Evolutionary conservation across 64 coral and sea anemone species (phyloP), one percentile per base, ranked within the genome.

Genomic region (Dendrophyllia cribrosa): DNA sequence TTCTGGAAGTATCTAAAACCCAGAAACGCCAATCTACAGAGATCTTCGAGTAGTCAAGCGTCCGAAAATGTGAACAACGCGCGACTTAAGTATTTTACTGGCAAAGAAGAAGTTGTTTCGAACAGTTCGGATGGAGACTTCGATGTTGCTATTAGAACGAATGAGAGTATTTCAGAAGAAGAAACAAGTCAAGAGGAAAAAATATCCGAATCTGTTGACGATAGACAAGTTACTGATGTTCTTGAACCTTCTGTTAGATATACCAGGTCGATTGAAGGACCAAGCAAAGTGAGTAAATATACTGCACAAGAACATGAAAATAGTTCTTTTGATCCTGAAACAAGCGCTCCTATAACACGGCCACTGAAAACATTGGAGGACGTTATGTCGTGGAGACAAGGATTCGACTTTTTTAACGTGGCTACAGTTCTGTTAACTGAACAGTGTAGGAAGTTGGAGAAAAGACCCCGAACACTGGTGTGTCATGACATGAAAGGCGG

Each of bases 401-500:
- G 94, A 4, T 95, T 91, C 78, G 94, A 95, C 55, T 83, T 72
- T 25, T 91, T 95, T 15, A 95, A 95, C 63, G 94, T 95, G 44
- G 89, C 88, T 9, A 79, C 70, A 15, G 63, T 87, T 34, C 17
- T 16, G 4, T 75, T 95, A 70, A 71, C 59, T 17, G 23, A 53
- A 0, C n/a, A 43, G 5, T 58, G 55, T 48, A 78, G 58, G 8
- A 65, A 61, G 43, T 65, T 87, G 13, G 86, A 81, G 45, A 87
- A 87, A 43, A 76, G 84, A 62, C 89, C 88, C 21, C 22, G 82
- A 51, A 95, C 89, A 21, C 43, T 95, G 14, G 94, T 95, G 26
- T 95, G 94, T 60, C 94, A 95, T 88, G 94, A 95, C 21, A 95
- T 95, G 94, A 95, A 79, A 72, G 94, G 94, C 62, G 94, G 94